These are phyloP conservation scores for Chironex yamaguchii DNA, from an alignment of 30 jellyfish, hydroid and myxozoan species.

Conservation along the genomic window DNA sequence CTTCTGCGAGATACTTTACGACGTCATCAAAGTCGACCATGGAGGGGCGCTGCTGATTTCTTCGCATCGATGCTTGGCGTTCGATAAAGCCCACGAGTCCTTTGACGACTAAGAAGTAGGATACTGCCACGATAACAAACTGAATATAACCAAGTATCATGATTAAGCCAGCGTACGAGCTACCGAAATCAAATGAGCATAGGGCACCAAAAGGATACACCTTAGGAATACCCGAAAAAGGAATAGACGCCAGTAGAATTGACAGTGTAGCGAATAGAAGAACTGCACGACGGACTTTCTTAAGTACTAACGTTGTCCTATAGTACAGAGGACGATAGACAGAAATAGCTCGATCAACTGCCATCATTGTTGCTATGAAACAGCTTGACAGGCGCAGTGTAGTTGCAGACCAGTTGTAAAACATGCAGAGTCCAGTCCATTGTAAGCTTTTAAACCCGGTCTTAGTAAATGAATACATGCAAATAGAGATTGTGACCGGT, in stretches of 20 bases:
- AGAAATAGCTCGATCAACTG: constrained; percentile 92
- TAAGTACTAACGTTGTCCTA: constrained; percentile 61
- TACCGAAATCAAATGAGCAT: constrained; percentile 83
- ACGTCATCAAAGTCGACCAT: background rate
- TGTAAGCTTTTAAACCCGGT: constrained; percentile 36
- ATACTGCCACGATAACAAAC: constrained; percentile 58
- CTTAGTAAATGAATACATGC: constrained; percentile 60
- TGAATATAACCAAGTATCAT: constrained; percentile 79
- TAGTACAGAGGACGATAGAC: constrained; percentile 75
- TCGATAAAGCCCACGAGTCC: constrained; percentile 46
- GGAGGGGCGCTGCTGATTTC: background rate
- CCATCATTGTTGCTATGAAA: constrained; percentile 81
- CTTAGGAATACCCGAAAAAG: constrained; percentile 57
- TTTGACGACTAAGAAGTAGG: constrained; percentile 64
- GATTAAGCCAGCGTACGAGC: constrained; percentile 67
- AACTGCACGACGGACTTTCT: constrained; percentile 58
- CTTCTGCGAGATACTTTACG: background rate
- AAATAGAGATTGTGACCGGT: constrained; percentile 61
- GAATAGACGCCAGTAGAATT: constrained; percentile 64
- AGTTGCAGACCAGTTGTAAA: constrained; percentile 78
- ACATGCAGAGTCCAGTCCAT: constrained; percentile 46
- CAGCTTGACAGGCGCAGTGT: constrained; percentile 84
- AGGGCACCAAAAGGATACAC: constrained; percentile 44
- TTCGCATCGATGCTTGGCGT: constrained; percentile 35
- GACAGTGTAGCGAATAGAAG: constrained; percentile 16